These are phyloP conservation scores for Amazona vittata DNA, from an alignment of 2,113 vertebrate species.

Conservation along the genomic window DNA sequence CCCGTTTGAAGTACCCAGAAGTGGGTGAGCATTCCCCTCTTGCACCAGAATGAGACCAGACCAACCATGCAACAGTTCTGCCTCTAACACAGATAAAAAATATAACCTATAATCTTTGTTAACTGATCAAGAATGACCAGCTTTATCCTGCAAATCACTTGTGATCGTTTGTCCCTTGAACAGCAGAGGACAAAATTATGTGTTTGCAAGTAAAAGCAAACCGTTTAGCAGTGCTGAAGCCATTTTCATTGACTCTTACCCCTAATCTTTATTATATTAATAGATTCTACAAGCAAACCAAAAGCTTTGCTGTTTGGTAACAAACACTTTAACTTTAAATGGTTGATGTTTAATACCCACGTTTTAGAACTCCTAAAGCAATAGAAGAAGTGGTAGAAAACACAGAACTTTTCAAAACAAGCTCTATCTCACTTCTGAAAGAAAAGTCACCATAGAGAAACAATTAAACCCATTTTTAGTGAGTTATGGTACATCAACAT, in stretches of 20 bases:
- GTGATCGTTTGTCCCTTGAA: not conserved
- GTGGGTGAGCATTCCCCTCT: not conserved
- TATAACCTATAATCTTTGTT: not conserved
- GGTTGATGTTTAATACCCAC: not conserved
- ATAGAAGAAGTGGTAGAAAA: not conserved
- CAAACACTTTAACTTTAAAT: not conserved
- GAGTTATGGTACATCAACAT: not conserved
- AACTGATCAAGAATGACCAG: not conserved
- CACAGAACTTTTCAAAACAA: not conserved
- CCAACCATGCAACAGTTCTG: not conserved
- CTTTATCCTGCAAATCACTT: not conserved
- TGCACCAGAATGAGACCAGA: not conserved
- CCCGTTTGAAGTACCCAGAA: conserved; percentile 33
- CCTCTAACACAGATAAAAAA: not conserved
- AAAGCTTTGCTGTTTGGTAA: not conserved
- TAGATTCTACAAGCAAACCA: not conserved
- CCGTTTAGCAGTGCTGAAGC: not conserved
- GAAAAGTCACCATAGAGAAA: not conserved
- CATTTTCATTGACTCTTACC: not conserved
- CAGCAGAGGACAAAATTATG: not conserved
- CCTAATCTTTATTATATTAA: not conserved
- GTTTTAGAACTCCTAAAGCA: not conserved
- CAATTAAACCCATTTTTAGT: not conserved
- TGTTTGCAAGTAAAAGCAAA: not conserved
- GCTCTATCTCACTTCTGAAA: not conserved